Conservation (phyloP, 2,888 invertebrate species). For the Lumbricus terrestris region DNA sequence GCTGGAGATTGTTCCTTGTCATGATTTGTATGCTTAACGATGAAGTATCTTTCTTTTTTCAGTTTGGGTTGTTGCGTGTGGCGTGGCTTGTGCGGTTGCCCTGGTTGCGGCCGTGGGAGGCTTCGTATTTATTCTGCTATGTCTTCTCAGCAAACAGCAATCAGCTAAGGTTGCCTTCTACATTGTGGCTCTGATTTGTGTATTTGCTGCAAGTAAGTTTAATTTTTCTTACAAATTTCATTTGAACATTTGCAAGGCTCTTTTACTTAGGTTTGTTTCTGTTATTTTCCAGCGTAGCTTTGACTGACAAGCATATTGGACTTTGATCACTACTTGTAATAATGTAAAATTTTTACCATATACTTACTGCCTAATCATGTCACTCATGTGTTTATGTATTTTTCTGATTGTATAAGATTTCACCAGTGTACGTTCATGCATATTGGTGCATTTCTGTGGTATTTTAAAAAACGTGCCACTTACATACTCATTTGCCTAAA, state of each 20-base stretch:
- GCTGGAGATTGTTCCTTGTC: background rate
- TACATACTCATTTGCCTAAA: too few relatives aligned
- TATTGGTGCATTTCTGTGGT: too few relatives aligned
- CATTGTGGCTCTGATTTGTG: background rate
- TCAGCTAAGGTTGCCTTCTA: background rate
- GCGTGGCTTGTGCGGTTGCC: background rate
- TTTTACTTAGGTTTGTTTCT: background rate
- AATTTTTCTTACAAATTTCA: background rate
- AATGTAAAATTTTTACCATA: too few relatives aligned
- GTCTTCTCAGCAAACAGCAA: slow-evolving; percentile 4
- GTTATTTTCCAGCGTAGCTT: background rate
- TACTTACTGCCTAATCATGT: background rate
- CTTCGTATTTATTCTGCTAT: background rate
- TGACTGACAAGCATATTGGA: background rate
- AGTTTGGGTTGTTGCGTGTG: background rate
- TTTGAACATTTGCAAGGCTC: background rate
- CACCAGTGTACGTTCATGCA: too few relatives aligned
- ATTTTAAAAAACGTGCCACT: too few relatives aligned
- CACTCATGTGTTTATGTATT: too few relatives aligned
- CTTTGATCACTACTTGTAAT: background rate
- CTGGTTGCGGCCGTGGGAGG: background rate
- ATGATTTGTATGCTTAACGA: background rate
- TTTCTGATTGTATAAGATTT: too few relatives aligned
- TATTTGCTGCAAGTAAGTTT: slow-evolving; percentile 11
- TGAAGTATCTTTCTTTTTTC: background rate